These are phyloP conservation scores for Fragum fragum DNA, from an alignment of 2,888 invertebrate species.

Conservation along the genomic window DNA sequence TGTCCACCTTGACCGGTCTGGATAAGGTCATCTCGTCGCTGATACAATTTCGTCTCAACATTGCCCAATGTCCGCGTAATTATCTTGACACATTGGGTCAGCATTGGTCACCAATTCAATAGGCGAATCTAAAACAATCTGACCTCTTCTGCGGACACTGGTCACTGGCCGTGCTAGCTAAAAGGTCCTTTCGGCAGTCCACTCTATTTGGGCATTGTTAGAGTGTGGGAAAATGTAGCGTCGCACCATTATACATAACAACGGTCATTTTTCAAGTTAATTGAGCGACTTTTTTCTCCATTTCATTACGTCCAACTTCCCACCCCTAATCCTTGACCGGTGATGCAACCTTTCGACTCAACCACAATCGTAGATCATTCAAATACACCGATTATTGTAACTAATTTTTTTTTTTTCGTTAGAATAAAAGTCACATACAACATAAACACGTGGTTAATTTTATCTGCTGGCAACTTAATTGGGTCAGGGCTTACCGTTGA, in stretches of 20 bases:
- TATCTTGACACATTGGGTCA: conserved; percentile 61
- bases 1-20: conserved; percentile 35
- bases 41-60: conserved; percentile 34
- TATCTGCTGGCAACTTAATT: no score
- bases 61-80: conserved; percentile 60
- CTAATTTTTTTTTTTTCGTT: no score
- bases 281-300: conserved; percentile 47
- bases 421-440: no score
- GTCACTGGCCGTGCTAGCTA: conserved; percentile 18
- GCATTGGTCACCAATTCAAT: conserved; percentile 49
- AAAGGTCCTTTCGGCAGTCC: conserved; percentile 23
- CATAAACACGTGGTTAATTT: no score
- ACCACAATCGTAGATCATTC: no score
- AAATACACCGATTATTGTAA: no score
- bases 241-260: conserved; percentile 53
- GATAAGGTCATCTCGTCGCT: conserved; percentile 36
- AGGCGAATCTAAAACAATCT: conserved; percentile 42
- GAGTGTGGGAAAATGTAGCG: conserved; percentile 61
- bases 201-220: conserved; percentile 41
- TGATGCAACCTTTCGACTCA: conserved; percentile 1
- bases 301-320: conserved; percentile 14
- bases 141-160: conserved; percentile 41
- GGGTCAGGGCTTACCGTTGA: no score
- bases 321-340: not conserved
- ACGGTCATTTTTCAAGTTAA: conserved; percentile 57